Evolutionary conservation across 2,888 invertebrate genomes (phyloP).

Genomic region (Caradrina kadenii): DNA sequence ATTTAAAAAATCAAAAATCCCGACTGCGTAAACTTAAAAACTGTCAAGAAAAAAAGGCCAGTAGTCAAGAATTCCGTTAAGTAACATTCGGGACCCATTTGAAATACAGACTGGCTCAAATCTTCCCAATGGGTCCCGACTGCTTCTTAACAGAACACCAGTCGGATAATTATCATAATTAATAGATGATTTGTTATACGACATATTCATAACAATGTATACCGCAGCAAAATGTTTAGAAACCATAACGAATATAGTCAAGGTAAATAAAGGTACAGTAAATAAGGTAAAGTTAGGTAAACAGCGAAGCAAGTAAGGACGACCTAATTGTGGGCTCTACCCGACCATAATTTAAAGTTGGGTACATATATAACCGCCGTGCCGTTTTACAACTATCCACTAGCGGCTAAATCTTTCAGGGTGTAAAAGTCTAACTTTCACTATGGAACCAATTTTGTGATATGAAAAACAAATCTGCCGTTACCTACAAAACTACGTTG

Average conservation of each 20-base stretch:
- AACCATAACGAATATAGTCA: background rate
- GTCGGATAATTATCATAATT: no score
- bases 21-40: no score
- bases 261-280: constrained; percentile 35
- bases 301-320: constrained; percentile 67
- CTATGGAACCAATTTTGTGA: background rate
- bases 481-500: no score
- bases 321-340: constrained; percentile 75
- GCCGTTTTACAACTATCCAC: constrained; percentile 2
- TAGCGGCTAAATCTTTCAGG: background rate
- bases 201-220: background rate
- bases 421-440: background rate
- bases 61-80: no score
- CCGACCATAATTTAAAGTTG: constrained; percentile 75
- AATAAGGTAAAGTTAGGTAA: constrained; percentile 37
- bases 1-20: background rate
- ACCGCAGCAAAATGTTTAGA: background rate
- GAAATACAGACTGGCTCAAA: no score
- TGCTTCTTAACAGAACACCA: no score
- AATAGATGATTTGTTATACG: no score
- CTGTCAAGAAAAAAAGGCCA: no score
- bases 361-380: constrained; percentile 27
- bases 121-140: no score
- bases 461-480: no score
- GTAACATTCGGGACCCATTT: no score